A percentile compares a stretch with the other conserved stretches of the same genome.
Evolutionary conservation across 2,888 invertebrate genomes (phyloP).

Genomic region (Pristionchus mayeri): DNA sequence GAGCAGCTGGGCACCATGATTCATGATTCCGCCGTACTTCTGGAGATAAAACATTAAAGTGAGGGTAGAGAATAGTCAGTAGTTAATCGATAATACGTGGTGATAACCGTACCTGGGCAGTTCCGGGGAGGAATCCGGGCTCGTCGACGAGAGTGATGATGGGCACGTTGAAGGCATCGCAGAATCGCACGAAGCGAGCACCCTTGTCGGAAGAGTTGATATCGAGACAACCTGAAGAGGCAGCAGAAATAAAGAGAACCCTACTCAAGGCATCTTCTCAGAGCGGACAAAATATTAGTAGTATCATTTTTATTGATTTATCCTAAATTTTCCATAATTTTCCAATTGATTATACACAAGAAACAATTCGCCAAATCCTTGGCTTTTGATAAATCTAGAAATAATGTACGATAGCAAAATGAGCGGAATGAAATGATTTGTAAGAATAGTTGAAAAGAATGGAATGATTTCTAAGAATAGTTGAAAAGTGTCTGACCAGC

Average conservation of each 20-base stretch:
- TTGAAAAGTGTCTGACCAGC: conserved; percentile 79
- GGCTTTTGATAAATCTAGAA: too few relatives aligned
- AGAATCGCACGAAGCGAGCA: conserved; percentile 84
- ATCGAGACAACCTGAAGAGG: conserved; percentile 81
- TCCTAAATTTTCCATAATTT: too few relatives aligned
- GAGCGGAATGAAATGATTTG: too few relatives aligned
- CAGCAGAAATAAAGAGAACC: background rate
- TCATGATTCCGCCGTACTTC: conserved; percentile 81
- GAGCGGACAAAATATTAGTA: too few relatives aligned
- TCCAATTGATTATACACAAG: too few relatives aligned
- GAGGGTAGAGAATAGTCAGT: background rate
- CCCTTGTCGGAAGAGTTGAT: conserved; percentile 84
- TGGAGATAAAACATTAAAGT: conserved; percentile 52
- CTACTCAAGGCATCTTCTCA: too few relatives aligned
- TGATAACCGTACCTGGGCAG: conserved; percentile 45
- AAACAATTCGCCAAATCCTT: too few relatives aligned
- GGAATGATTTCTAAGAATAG: background rate
- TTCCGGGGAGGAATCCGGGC: conserved; percentile 83
- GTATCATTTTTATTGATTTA: too few relatives aligned
- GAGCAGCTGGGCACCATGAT: conserved; percentile 83
- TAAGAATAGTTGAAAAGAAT: too few relatives aligned
- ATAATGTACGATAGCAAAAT: background rate
- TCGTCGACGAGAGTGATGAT: conserved; percentile 84
- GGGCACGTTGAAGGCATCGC: conserved; percentile 84
- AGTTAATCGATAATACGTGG: too few relatives aligned